Percentiles rank a stretch among this genome's conserved stretches.
Evolutionary conservation across 2,797 vertebrate genomes (phyloP).

Genomic region (Myotis findleyi): DNA sequence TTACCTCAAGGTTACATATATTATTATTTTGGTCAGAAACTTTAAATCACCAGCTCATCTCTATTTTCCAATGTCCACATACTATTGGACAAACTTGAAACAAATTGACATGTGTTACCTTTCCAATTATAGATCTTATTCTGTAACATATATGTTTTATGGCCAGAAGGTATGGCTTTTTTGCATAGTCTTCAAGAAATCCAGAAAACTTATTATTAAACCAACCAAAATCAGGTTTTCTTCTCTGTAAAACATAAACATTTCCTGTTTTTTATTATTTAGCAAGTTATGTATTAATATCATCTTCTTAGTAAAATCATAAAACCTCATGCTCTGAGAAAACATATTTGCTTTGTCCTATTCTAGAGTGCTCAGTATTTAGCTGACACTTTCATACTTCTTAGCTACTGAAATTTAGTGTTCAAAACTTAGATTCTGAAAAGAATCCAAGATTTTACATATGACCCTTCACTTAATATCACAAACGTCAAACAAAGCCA

Average conservation of each 20-base stretch:
- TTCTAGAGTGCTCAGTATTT: not conserved
- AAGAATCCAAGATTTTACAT: not conserved
- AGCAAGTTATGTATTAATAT: not conserved
- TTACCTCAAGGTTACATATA: not conserved
- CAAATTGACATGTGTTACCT: not conserved
- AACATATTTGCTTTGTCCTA: not conserved
- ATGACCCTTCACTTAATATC: not conserved
- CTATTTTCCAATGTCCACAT: not conserved
- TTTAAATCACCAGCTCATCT: not conserved
- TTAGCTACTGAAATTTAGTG: not conserved
- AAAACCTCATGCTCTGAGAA: not conserved
- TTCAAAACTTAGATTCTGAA: not conserved
- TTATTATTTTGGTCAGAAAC: not conserved
- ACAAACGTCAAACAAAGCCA: not conserved
- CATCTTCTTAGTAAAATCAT: not conserved
- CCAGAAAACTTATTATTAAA: not conserved
- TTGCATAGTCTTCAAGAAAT: not conserved
- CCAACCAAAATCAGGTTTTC: not conserved
- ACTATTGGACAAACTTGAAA: not conserved
- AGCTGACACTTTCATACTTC: not conserved
- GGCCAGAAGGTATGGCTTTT: not conserved
- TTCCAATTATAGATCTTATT: not conserved
- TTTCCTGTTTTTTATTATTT: not conserved
- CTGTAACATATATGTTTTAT: not conserved
- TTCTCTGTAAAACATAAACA: not conserved